Conservation (phyloP, 2,888 invertebrate genomes). For the Agrotis ipsilon region DNA sequence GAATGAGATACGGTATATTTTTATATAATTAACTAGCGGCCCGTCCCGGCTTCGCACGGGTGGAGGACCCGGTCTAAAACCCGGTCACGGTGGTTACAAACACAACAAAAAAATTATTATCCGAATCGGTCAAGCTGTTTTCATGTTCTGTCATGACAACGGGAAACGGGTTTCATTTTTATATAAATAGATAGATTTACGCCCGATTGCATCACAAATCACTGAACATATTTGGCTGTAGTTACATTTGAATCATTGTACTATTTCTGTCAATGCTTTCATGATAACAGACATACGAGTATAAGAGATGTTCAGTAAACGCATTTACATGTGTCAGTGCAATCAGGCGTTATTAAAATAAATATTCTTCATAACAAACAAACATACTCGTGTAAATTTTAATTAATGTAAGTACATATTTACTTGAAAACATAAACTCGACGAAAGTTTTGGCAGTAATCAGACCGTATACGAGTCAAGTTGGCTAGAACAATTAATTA, state of each 20-base stretch:
- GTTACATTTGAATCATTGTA: background rate
- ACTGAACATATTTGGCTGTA: no score
- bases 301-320: background rate
- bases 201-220: background rate
- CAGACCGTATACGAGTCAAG: constrained; percentile 58
- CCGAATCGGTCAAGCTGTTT: no score
- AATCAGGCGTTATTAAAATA: background rate
- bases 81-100: no score
- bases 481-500: constrained; percentile 52
- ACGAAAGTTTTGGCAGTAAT: constrained; percentile 54
- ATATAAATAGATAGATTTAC: background rate
- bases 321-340: background rate
- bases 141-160: no score
- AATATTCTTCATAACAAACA: constrained; percentile 6
- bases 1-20: background rate
- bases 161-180: no score
- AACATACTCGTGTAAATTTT: constrained; percentile 40
- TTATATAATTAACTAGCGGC: background rate
- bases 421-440: constrained; percentile 52
- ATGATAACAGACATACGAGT: background rate
- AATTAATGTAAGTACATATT: constrained; percentile 52
- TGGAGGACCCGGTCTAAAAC: no score
- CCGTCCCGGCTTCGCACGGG: no score
- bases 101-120: no score
- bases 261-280: background rate